phyloP scores from a whole-genome alignment of 2,113 vertebrate species.

The Poecile atricapillus region DNA sequence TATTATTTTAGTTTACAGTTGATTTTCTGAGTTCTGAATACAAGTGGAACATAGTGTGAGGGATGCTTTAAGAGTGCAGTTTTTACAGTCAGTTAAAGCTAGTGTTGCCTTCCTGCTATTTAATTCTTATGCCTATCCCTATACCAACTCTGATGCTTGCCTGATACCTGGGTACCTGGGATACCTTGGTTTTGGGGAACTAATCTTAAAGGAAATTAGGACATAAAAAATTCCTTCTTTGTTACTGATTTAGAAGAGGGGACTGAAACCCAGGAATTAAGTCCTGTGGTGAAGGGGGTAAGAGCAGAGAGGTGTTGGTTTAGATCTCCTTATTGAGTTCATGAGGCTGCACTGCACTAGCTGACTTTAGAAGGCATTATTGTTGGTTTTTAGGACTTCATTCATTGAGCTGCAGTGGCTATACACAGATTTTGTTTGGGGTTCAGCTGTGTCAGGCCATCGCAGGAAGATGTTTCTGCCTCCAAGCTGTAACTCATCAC shows the following conservation, averaged over 20 bases:
- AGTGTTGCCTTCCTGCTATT: not conserved
- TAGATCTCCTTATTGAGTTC: not conserved
- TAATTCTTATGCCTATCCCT: not conserved
- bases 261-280: not conserved
- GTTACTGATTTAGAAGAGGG: not conserved
- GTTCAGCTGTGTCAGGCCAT: not conserved
- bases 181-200: not conserved
- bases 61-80: not conserved
- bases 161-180: not conserved
- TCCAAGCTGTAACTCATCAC: not conserved
- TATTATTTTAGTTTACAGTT: not conserved
- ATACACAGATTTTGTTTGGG: not conserved
- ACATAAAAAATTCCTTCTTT: not conserved
- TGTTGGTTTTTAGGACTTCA: not conserved
- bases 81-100: not conserved
- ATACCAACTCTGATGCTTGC: not conserved
- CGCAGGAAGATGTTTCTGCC: not conserved
- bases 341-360: not conserved
- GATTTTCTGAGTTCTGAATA: not conserved
- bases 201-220: not conserved
- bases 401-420: not conserved
- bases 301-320: not conserved
- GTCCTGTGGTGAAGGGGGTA: not conserved
- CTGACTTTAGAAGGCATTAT: not conserved
- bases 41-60: not conserved